Evolutionary conservation across 2,888 invertebrate genomes (phyloP), one percentile per base, ranked within the genome.

Genomic region (Drosophila acutilabella): DNA sequence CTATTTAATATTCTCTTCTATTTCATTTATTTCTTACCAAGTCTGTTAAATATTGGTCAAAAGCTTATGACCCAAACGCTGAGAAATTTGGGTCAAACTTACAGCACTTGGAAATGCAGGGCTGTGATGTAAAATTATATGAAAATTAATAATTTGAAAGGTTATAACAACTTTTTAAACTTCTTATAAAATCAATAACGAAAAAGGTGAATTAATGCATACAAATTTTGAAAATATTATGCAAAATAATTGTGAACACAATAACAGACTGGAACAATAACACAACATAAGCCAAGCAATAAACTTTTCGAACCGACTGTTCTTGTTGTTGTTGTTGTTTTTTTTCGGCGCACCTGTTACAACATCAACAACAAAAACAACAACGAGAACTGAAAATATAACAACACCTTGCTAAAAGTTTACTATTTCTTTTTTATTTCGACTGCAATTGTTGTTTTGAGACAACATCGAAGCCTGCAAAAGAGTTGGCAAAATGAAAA

Each of bases 271-370:
- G n/a, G n/a, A n/a, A n/a, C 30, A 60, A 30, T 57, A 60, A 38
- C 56, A 61, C 6, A 59, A 53, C 58, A 65, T 45, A 62, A 74
- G 77, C 79, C 64, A 77, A 74, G 79, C 82, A 81, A 71, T 73
- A 71, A 84, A 83, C 81, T 84, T 84, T 80, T 67, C 36, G 50
- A 58, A 80, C 76, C 61, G 68, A 78, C 70, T 81, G 79, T 71
- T 64, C 38, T 30, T 8, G 41, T 36, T 47, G 26, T 50, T 47
- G 59, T 74, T 75, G 72, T 77, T 74, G 59, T 72, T n/a, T 60
- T 60, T 74, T 61, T 65, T 54, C 40, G 54, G 41, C 60, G 65
- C 83, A 81, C 79, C 81, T 81, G 83, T 56, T 81, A 56, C 62
- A 42, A 45, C 57, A 80, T 8, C 64, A 57, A 23, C 23, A 20